A percentile compares a stretch with the other conserved stretches of the same genome.
Evolutionary conservation across 2,113 vertebrate genomes (phyloP).

Genomic region (Aptenodytes forsteri): DNA sequence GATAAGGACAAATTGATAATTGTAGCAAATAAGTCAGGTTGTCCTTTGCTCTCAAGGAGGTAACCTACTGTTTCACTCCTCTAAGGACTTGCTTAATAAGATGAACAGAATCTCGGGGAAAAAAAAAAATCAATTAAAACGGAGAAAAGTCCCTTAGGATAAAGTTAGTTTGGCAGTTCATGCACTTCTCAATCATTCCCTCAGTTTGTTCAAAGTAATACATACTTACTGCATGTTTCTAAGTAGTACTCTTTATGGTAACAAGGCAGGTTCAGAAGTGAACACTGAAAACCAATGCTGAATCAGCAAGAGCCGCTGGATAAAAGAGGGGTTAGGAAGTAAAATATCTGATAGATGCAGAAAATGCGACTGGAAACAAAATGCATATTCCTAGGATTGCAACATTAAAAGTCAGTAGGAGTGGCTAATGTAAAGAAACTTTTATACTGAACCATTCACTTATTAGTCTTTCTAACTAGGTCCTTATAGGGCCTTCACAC

Average conservation of each 20-base stretch:
- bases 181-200: constrained; percentile 68
- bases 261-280: constrained; percentile 58
- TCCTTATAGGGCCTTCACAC: background rate
- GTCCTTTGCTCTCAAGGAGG: constrained; percentile 71
- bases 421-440: constrained; percentile 10
- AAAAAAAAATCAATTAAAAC: constrained; percentile 79
- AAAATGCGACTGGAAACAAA: constrained; percentile 47
- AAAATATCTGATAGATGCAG: constrained; percentile 16
- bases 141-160: constrained; percentile 72
- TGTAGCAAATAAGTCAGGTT: constrained; percentile 67
- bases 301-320: constrained; percentile 62
- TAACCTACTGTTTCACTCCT: constrained; percentile 72
- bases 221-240: constrained; percentile 54
- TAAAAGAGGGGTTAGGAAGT: constrained; percentile 52
- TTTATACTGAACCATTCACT: background rate
- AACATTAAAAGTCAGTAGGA: constrained; percentile 22
- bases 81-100: constrained; percentile 76
- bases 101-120: constrained; percentile 56
- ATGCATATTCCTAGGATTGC: background rate
- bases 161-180: constrained; percentile 67
- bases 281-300: constrained; percentile 40
- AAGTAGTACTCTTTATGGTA: constrained; percentile 50
- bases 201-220: constrained; percentile 58
- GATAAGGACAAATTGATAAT: constrained; percentile 62
- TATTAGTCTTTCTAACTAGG: background rate